Percentiles rank a stretch among this genome's conserved stretches.
phyloP scores from a whole-genome alignment of 2,888 invertebrate genomes.

The Saturnia pavonia region DNA sequence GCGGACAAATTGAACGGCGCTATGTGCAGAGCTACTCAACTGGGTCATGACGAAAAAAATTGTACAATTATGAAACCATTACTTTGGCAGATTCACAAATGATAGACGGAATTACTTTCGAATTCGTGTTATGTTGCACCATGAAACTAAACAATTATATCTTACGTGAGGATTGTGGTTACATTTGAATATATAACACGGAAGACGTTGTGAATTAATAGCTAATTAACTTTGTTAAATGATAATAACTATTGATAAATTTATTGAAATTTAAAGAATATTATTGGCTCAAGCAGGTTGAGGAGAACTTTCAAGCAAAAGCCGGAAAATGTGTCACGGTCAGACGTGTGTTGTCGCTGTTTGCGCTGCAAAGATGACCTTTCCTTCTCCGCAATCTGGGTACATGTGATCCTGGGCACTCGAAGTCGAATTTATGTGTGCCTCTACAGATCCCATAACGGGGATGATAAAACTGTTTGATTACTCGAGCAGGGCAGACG shows the following conservation, averaged over 20 bases:
- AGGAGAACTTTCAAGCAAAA: no score
- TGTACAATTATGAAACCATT: conserved; percentile 32
- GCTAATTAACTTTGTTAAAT: background rate
- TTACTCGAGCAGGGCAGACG: no score
- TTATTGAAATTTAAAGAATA: no score
- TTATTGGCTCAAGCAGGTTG: no score
- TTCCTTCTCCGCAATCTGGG: no score
- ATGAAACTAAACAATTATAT: conserved; percentile 21
- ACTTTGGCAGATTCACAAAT: conserved; percentile 29
- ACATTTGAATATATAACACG: background rate
- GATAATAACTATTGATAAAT: background rate
- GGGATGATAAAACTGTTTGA: no score
- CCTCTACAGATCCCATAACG: no score
- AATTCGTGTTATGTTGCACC: conserved; percentile 10
- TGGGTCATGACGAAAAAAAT: conserved; percentile 45
- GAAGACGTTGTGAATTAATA: background rate
- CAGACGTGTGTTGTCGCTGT: no score
- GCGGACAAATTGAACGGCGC: conserved; percentile 26
- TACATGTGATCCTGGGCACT: no score
- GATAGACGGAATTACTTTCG: background rate
- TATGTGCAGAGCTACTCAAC: conserved; percentile 37
- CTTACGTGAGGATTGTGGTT: background rate
- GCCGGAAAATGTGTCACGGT: no score
- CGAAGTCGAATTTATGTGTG: no score
- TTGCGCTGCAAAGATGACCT: no score